A percentile compares a stretch with the other conserved stretches of the same genome.
phyloP scores from a whole-genome alignment of 2,113 vertebrate genomes.

The Ginglymostoma cirratum region DNA sequence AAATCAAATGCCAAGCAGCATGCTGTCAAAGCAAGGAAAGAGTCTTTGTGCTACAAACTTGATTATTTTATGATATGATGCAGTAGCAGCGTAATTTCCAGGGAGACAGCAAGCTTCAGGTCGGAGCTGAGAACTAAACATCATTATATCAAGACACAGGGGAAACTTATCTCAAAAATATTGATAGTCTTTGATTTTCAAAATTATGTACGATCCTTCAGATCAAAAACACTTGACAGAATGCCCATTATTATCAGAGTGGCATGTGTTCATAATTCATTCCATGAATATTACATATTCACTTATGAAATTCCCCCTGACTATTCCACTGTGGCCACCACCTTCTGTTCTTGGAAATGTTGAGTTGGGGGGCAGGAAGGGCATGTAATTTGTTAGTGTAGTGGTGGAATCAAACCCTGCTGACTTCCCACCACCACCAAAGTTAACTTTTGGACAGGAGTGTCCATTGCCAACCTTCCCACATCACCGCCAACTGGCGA shows the following conservation, averaged over 20 bases:
- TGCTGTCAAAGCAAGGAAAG: not conserved
- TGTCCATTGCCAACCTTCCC: no score
- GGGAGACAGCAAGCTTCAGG: not conserved
- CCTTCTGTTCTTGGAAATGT: no score
- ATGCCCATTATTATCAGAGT: not conserved
- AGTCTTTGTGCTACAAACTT: not conserved
- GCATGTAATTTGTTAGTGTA: no score
- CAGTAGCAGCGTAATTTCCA: not conserved
- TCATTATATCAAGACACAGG: not conserved
- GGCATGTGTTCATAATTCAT: not conserved
- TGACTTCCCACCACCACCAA: no score
- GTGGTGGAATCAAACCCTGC: no score
- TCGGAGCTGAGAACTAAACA: not conserved
- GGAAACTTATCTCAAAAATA: not conserved
- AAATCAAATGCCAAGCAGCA: not conserved
- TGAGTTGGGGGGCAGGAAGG: no score
- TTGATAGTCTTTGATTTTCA: not conserved
- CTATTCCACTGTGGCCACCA: no score
- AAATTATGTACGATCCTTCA: not conserved
- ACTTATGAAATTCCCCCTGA: not conserved
- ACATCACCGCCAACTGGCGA: no score
- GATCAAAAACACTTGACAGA: not conserved
- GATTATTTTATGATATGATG: not conserved
- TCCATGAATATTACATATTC: not conserved
- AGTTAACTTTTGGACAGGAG: no score